phyloP scores from a whole-genome alignment of 2,113 vertebrate species.

The Calonectris borealis region DNA sequence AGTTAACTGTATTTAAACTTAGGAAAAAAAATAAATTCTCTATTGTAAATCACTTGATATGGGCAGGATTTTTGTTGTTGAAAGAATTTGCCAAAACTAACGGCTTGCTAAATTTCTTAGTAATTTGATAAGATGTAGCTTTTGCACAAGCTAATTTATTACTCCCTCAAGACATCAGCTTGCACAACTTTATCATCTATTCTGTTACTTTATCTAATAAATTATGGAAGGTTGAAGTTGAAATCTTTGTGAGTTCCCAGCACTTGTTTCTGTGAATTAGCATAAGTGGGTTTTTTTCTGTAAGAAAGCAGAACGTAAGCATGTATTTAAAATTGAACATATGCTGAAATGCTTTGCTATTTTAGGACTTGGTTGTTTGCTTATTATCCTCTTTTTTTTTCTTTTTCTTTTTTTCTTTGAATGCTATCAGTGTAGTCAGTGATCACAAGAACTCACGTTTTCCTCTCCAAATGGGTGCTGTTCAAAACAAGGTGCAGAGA shows the following conservation, averaged over 20 bases:
- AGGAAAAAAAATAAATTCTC: background rate
- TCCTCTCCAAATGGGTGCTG: background rate
- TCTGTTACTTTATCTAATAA: background rate
- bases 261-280: background rate
- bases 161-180: background rate
- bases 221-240: background rate
- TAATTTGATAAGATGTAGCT: background rate
- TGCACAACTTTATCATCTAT: background rate
- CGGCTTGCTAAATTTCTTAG: background rate
- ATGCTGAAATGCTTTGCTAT: background rate
- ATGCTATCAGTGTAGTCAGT: background rate
- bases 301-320: background rate
- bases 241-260: background rate
- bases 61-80: background rate
- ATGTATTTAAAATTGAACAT: background rate
- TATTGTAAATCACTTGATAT: background rate
- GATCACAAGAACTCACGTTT: background rate
- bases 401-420: background rate
- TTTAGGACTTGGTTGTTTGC: background rate
- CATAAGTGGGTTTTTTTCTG: background rate
- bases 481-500: background rate
- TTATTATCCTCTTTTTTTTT: background rate
- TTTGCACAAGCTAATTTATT: background rate
- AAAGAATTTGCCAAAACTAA: background rate
- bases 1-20: background rate